These are phyloP conservation scores for Drosophila bipectinata DNA, from an alignment of 1,140 invertebrate species.

Conservation along the genomic window DNA sequence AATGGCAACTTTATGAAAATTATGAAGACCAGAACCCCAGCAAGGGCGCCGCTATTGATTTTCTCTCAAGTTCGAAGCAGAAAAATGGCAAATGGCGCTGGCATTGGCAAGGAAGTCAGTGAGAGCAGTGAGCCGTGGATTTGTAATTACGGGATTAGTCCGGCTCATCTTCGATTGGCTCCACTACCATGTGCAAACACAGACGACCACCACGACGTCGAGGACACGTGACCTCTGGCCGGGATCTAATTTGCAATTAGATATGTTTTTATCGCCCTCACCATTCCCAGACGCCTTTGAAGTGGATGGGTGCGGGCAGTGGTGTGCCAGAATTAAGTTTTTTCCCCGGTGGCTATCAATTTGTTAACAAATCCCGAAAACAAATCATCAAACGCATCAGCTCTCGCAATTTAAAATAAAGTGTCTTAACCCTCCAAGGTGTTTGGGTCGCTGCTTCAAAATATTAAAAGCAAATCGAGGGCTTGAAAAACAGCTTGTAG, in stretches of 20 bases:
- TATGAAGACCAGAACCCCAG: constrained; percentile 43
- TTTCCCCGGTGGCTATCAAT: constrained; percentile 42
- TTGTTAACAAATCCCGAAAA: constrained; percentile 70
- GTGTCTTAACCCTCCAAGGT: constrained; percentile 12
- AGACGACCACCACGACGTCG: constrained; percentile 25
- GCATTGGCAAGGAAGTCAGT: constrained; percentile 11
- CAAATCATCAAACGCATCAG: constrained; percentile 72
- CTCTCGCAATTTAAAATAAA: constrained; percentile 67
- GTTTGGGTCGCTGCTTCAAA: background rate
- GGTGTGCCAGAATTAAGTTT: constrained; percentile 43
- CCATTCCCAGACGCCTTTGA: constrained; percentile 26
- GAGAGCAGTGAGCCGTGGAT: constrained; percentile 56
- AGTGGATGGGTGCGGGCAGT: constrained; percentile 26
- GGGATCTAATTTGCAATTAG: constrained; percentile 71
- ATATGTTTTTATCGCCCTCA: constrained; percentile 48
- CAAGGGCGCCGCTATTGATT: constrained; percentile 60
- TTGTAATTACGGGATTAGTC: constrained; percentile 78
- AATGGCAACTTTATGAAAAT: constrained; percentile 72
- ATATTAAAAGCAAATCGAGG: background rate
- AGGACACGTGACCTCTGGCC: constrained; percentile 51
- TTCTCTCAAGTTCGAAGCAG: constrained; percentile 40
- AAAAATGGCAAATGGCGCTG: constrained; percentile 1
- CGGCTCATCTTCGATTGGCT: constrained; percentile 65
- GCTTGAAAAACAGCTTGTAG: background rate
- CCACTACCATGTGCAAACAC: constrained; percentile 26